Percentiles rank a stretch among this genome's conserved stretches.
These are phyloP conservation scores for Tetramorium parvispinum DNA, from an alignment of 1,140 invertebrate species.

Conservation along the genomic window DNA sequence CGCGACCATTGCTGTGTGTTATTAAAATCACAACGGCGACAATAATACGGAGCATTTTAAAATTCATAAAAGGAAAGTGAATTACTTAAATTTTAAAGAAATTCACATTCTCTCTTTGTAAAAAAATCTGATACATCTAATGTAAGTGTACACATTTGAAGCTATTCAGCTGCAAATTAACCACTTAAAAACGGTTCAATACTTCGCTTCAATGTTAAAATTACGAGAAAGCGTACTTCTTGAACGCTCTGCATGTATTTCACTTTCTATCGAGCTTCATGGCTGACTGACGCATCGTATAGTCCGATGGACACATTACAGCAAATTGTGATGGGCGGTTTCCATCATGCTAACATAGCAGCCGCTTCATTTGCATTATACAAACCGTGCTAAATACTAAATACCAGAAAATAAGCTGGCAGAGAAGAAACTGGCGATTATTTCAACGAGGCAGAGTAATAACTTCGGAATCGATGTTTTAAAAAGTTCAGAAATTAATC, in stretches of 20 bases:
- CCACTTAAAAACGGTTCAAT: background rate
- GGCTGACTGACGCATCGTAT: constrained; percentile 11
- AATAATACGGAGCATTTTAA: background rate
- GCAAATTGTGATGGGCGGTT: constrained; percentile 33
- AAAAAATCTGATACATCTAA: background rate
- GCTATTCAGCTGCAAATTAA: background rate
- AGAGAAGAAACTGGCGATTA: background rate
- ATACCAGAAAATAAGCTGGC: background rate
- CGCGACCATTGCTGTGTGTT: background rate
- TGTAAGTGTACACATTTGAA: background rate
- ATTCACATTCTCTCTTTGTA: background rate
- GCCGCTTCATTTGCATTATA: constrained; percentile 40
- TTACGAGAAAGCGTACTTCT: constrained; percentile 12
- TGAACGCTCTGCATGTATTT: constrained; percentile 8
- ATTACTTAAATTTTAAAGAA: background rate
- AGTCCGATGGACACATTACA: constrained; percentile 29
- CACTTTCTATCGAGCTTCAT: constrained; percentile 41
- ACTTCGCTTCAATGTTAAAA: background rate
- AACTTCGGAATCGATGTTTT: background rate
- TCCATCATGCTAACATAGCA: constrained; percentile 34
- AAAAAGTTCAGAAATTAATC: background rate
- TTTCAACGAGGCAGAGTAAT: background rate
- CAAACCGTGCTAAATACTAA: background rate
- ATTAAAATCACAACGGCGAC: background rate
- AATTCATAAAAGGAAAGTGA: too few species aligned